Evolutionary conservation across 2,113 vertebrate genomes (phyloP).

Genomic region (Perccottus glenii): DNA sequence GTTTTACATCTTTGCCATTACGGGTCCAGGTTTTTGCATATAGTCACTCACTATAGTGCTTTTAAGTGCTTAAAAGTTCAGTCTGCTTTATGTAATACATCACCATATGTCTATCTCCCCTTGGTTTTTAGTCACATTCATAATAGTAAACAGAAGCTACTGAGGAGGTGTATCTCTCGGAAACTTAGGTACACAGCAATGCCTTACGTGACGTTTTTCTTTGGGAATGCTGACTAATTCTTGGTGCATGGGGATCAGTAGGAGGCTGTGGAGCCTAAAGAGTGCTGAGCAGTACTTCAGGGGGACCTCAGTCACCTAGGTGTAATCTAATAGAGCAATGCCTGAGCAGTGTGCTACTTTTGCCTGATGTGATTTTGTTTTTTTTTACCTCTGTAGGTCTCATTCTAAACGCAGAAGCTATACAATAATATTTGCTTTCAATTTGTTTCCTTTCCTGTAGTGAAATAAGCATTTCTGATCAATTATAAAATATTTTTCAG

Average conservation of each 20-base stretch:
- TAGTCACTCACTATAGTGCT: not conserved
- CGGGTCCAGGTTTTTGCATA: not conserved
- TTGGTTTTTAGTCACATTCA: conserved; percentile 91
- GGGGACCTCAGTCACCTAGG: conserved; percentile 19
- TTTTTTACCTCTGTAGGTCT: conserved; percentile 15
- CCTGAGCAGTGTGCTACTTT: conserved; percentile 51
- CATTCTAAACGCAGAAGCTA: conserved; percentile 12
- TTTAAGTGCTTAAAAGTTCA: not conserved
- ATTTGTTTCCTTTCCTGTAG: conserved; percentile 5
- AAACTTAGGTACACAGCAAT: conserved; percentile 92
- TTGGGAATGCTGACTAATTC: conserved; percentile 91
- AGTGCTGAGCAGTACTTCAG: not conserved
- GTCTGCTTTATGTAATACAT: conserved; percentile 51
- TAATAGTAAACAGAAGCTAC: conserved; percentile 93
- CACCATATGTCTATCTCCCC: conserved; percentile 86
- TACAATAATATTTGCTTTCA: conserved; percentile 5
- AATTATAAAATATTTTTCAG: not conserved
- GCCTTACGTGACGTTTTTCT: conserved; percentile 76
- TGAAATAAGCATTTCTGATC: not conserved
- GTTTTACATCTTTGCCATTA: not conserved
- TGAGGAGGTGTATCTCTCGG: conserved; percentile 87
- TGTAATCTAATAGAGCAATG: conserved; percentile 13
- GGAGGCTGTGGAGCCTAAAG: conserved; percentile 37
- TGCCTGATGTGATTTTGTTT: conserved; percentile 52
- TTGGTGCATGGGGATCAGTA: conserved; percentile 85